Percentiles rank a stretch among this genome's conserved stretches.
Conservation (phyloP, 2,888 invertebrate species). For the Nephrotoma appendiculata region DNA sequence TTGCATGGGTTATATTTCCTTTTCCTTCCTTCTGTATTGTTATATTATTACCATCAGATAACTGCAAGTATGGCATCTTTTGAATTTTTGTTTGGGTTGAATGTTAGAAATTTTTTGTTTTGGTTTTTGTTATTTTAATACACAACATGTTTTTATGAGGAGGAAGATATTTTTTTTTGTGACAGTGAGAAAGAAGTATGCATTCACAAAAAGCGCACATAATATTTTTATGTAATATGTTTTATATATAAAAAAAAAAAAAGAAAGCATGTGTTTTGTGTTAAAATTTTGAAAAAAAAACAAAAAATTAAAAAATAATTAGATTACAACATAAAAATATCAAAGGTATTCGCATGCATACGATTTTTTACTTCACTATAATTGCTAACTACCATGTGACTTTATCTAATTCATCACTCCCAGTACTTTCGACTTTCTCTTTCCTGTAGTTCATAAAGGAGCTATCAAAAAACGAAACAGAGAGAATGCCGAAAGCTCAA, state of each 20-base stretch:
- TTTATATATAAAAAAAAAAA: background rate
- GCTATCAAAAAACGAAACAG: no score
- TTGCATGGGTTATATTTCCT: conserved; percentile 26
- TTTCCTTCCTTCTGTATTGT: conserved; percentile 33
- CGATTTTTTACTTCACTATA: background rate
- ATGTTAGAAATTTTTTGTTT: background rate
- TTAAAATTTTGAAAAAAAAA: background rate
- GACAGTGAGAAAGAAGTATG: background rate
- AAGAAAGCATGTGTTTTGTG: background rate
- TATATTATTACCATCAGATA: conserved; percentile 27
- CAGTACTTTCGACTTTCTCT: background rate
- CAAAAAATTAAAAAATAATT: background rate
- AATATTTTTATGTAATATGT: background rate
- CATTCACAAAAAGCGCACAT: background rate
- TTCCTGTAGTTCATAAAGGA: no score
- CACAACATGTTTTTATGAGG: background rate
- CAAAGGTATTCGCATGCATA: background rate
- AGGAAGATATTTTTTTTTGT: background rate
- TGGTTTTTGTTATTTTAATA: background rate
- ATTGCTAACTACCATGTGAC: background rate
- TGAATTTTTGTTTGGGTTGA: background rate
- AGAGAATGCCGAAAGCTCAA: no score
- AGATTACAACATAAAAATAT: background rate
- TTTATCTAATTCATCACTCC: background rate
- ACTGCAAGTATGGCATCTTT: conserved; percentile 32